Base-by-base conservation (phyloP, 1,140 invertebrate species). In the Scaptomyza graminum region DNA sequence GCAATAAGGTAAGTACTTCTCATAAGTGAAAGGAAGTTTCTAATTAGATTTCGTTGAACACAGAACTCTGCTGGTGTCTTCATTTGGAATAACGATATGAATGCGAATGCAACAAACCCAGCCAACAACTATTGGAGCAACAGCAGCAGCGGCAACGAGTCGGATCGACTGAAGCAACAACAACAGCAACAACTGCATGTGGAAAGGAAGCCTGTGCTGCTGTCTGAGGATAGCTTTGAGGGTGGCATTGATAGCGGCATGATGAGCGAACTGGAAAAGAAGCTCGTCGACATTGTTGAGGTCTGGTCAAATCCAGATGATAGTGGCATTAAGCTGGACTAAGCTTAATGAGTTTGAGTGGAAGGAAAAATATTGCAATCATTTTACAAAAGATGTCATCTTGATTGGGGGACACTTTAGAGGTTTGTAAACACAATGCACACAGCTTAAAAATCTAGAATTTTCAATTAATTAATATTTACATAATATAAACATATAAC, bases 201-300 rank as follows among this genome's bases (percentile, higher is more conserved):
- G 68, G 76, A 71, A 18, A 51, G 85, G 2, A 90, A 89, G 41
- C 75, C 79, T 28, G 68, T 80, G 41, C 55, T 89, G 31, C 52
- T 83, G 61, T 90, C 84, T 18, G 84, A 89, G 61, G 84, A 89
- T 12, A 89, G 84, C 28, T 78, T 89, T 31, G 84, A 89, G 57
- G 85, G 85, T 39, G 84, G 85, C 77, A 89, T 89, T 46, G 84
- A 89, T 60, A 89, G 77, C 49, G 74, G 84, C 6, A 89, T 83
- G 87, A 90, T 90, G 88, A 74, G 61, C 16, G 88, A 90, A 62
- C 59, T 90, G 72, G 90, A 91, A 54, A 80, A 90, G 59, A 89
- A 91, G 39, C 61, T 91, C 25, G 76, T 83, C 25, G 85, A 91
- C 43, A 90, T 91, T 64, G 89, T 90, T 37, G 90, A 82, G 22